Base-by-base conservation (phyloP, 2,888 invertebrate genomes). In the Melieria picta region DNA sequence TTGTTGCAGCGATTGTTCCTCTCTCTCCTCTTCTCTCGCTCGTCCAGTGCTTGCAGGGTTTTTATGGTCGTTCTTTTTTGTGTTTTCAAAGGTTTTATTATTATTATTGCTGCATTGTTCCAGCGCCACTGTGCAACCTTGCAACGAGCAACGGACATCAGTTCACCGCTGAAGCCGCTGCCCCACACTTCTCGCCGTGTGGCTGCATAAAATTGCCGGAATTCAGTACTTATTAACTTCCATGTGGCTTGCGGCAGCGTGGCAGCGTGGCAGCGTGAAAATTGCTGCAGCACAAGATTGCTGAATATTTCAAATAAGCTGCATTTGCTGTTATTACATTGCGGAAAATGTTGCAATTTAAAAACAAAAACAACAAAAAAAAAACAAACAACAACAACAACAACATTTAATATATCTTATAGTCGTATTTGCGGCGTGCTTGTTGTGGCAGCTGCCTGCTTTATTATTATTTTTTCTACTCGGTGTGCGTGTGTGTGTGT, bases 241-340 rank as follows among this genome's bases (percentile, higher is more conserved):
- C 68, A 72, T 65, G 58, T 50, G 57, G 57, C 13, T 66, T 72
- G 65, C 63, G 74, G 72, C 60, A 71, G 71, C 65, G 46, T 47
- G 64, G 72, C 60, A 71, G 71, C 65, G 46, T 47, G 64, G 66
- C 72, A 70, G 10, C 68, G 69, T 43, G 47, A 62, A 46, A 11
- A 65, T 30, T 30, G 30, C 30, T 30, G 30, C 30, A 30, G 30
- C 30, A 30, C 30, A 30, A 30, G 30, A 30, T 30, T 30, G 30
- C 30, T 30, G 30, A 30, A 30, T 30, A 30, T 30, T 30, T 30
- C 64, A 48, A 72, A 68, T 66, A 62, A 74, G 66, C 65, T 65
- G 69, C 74, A 71, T 74, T 75, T 64, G 63, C 30, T 58, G 52
- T 74, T 74, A 75, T 75, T 75, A 67, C 71, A 71, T 72, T 75